Evolutionary conservation across 2,888 invertebrate species (phyloP), one percentile per base, ranked within the genome.

Genomic region (Melieria omissa): DNA sequence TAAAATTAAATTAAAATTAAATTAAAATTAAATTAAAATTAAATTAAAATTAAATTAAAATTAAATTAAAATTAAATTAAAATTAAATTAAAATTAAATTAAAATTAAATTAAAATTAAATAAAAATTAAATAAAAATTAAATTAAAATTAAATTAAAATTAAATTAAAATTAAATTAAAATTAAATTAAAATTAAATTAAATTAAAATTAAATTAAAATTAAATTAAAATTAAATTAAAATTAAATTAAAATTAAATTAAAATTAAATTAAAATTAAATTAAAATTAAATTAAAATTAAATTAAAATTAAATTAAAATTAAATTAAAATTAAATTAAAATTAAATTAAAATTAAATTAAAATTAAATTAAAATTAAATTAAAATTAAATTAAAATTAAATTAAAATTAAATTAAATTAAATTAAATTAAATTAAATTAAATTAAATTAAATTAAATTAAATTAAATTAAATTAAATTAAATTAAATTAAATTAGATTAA

Each of bases 381-480:
- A 52, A n/a, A 52, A 52, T n/a, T n/a, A n/a, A 52, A 52, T n/a
- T n/a, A n/a, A 52, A 5, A 52, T n/a, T 52, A 52, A 52, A 52
- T 9, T 49, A 49, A 49, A 49, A 49, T 49, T 9, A 49, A 49
- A 10, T 52, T n/a, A 52, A 52, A 52, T 52, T n/a, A 52, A 52
- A 52, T 52, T n/a, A 52, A 52, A 52, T 52, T n/a, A 52, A 52
- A 52, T 52, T n/a, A 52, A 52, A 52, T 52, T n/a, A 54, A 54
- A 54, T 54, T n/a, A 54, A 54, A 54, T 54, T n/a, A 54, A 54
- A 54, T 54, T 7, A 9, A 54, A 54, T 54, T 7, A 54, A 54
- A 54, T 54, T 7, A 16, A 29, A 29, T 29, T n/a, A n/a, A n/a
- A n/a, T n/a, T n/a, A n/a, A n/a, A n/a, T n/a, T n/a, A n/a, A n/a